phyloP scores from a whole-genome alignment of 2,113 vertebrate species.

The Microcebus jonahi region DNA sequence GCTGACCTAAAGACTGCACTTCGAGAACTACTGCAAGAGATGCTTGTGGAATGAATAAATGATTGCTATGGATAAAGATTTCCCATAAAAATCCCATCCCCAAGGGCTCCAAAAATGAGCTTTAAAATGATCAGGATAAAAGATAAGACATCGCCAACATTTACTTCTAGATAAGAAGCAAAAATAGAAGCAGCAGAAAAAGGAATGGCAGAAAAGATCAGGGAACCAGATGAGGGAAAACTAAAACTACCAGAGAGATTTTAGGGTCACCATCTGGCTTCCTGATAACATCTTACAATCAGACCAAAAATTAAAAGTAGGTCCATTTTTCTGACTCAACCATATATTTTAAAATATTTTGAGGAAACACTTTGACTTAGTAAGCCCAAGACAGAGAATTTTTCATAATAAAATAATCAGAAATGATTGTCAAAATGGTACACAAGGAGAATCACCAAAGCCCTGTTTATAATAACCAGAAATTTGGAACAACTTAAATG shows the following conservation, averaged over 20 bases:
- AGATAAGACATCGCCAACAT: not conserved
- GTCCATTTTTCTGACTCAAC: constrained; percentile 11
- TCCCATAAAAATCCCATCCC: not conserved
- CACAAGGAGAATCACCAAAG: not conserved
- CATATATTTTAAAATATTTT: constrained; percentile 24
- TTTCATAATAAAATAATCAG: constrained; percentile 49
- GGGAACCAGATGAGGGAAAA: not conserved
- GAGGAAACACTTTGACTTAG: constrained; percentile 1
- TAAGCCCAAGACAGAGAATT: not conserved
- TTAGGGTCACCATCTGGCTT: not conserved
- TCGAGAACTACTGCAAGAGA: not conserved
- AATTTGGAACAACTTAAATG: constrained; percentile 41
- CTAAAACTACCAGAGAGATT: constrained; percentile 14
- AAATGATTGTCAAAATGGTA: constrained; percentile 47
- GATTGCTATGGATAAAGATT: not conserved
- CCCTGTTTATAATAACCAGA: constrained; percentile 30
- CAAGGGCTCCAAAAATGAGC: not conserved
- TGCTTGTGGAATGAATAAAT: not conserved
- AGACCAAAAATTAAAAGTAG: constrained; percentile 34
- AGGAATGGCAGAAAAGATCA: not conserved
- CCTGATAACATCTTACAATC: not conserved
- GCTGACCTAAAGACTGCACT: not conserved
- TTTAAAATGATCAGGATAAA: constrained; percentile 7
- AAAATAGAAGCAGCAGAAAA: not conserved
- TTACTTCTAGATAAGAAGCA: not conserved